Evolutionary conservation across 2,888 invertebrate species (phyloP).

Genomic region (Drosophila paracracens): DNA sequence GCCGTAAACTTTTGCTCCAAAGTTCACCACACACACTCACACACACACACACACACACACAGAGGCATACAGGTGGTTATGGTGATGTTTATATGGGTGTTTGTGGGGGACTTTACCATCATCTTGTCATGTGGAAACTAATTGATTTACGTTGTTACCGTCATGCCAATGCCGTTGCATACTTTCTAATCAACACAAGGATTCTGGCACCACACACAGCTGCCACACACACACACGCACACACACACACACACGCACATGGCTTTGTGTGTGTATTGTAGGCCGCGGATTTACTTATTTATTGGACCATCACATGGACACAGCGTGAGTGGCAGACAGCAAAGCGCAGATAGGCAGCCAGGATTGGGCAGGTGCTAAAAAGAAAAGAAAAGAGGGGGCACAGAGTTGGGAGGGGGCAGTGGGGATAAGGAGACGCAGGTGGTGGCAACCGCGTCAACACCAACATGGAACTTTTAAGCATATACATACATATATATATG

Average conservation of each 20-base stretch:
- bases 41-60: conserved; percentile 5
- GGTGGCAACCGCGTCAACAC: conserved; percentile 52
- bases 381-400: background rate
- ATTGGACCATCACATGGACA: conserved; percentile 59
- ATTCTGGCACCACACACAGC: conserved; percentile 32
- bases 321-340: conserved; percentile 25
- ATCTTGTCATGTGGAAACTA: conserved; percentile 64
- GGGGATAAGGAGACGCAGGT: conserved; percentile 29
- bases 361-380: background rate
- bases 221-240: conserved; percentile 32
- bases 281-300: conserved; percentile 59
- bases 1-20: conserved; percentile 54
- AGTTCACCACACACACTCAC: conserved; percentile 27
- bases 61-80: conserved; percentile 34
- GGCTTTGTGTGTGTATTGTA: conserved; percentile 30
- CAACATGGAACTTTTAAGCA: conserved; percentile 39
- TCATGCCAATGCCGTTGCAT: conserved; percentile 58
- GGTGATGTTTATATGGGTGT: conserved; percentile 47
- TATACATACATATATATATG: background rate
- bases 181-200: conserved; percentile 64
- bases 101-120: conserved; percentile 40
- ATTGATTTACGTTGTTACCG: conserved; percentile 66
- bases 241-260: conserved; percentile 16
- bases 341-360: conserved; percentile 5
- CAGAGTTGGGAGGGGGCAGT: background rate